These are phyloP conservation scores for Gnathochromis pfefferi DNA, from an alignment of 2,113 vertebrate species.

Conservation along the genomic window DNA sequence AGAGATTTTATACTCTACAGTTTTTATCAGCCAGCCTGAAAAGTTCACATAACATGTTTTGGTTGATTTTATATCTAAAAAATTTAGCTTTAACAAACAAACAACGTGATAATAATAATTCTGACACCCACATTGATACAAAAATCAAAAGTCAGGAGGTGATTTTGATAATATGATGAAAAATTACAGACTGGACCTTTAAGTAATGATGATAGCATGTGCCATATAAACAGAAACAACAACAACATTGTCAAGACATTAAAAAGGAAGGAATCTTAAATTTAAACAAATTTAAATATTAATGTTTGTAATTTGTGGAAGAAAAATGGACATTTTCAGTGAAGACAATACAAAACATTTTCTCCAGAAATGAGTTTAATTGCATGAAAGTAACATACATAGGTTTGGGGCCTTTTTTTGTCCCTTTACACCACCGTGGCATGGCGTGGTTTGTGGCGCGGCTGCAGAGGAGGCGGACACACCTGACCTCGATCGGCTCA, in stretches of 20 bases:
- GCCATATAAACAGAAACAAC: background rate
- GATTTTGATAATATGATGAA: background rate
- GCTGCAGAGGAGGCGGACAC: background rate
- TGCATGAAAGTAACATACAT: background rate
- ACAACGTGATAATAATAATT: background rate
- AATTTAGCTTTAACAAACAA: background rate
- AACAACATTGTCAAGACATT: background rate
- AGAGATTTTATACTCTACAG: background rate
- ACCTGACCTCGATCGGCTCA: background rate
- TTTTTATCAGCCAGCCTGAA: background rate
- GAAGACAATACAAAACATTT: background rate
- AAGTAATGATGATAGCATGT: background rate
- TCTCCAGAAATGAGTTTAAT: background rate
- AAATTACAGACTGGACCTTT: background rate
- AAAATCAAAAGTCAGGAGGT: background rate
- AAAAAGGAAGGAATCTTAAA: background rate
- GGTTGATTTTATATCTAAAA: background rate
- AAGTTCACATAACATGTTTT: background rate
- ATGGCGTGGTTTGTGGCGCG: rapidly evolving
- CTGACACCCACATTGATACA: background rate
- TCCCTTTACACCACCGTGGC: background rate
- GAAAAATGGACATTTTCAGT: background rate
- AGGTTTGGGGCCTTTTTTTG: background rate
- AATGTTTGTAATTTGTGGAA: background rate
- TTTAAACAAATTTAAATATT: background rate